Evolutionary conservation across 2,113 vertebrate genomes (phyloP).

Genomic region (Pteronura brasiliensis): DNA sequence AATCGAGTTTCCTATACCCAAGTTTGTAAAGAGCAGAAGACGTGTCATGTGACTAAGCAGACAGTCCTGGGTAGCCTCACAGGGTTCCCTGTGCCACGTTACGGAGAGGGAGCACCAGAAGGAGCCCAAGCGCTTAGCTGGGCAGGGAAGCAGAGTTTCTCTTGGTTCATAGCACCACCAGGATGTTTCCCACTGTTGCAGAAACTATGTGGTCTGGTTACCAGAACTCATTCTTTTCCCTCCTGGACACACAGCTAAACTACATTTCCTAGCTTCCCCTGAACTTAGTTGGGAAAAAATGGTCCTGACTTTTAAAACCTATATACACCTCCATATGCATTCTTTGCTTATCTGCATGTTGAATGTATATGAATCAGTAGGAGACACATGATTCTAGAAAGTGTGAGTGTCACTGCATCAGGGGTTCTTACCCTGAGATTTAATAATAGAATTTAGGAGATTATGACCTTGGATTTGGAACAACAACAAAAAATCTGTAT

Average conservation of each 20-base stretch:
- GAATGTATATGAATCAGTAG: not conserved
- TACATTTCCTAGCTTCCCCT: not conserved
- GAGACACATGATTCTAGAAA: not conserved
- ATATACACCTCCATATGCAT: not conserved
- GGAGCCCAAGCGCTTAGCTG: not conserved
- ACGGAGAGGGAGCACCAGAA: not conserved
- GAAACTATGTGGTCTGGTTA: not conserved
- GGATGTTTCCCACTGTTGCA: not conserved
- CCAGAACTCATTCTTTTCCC: not conserved
- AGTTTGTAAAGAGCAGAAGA: not conserved
- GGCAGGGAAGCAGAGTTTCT: not conserved
- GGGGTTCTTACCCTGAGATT: not conserved
- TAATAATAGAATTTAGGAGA: not conserved
- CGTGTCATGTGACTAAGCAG: not conserved
- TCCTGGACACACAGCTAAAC: not conserved
- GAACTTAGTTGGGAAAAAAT: not conserved
- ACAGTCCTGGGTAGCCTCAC: not conserved
- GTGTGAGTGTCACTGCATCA: not conserved
- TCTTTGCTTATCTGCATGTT: not conserved
- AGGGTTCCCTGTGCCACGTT: not conserved
- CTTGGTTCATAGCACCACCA: not conserved
- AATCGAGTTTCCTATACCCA: not conserved
- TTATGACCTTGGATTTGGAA: not conserved
- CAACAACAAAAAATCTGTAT: not conserved
- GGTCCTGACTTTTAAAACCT: not conserved